Evolutionary conservation across 2,113 vertebrate genomes (phyloP), one percentile per base, ranked within the genome.

Genomic region (Leucopsar rothschildi): DNA sequence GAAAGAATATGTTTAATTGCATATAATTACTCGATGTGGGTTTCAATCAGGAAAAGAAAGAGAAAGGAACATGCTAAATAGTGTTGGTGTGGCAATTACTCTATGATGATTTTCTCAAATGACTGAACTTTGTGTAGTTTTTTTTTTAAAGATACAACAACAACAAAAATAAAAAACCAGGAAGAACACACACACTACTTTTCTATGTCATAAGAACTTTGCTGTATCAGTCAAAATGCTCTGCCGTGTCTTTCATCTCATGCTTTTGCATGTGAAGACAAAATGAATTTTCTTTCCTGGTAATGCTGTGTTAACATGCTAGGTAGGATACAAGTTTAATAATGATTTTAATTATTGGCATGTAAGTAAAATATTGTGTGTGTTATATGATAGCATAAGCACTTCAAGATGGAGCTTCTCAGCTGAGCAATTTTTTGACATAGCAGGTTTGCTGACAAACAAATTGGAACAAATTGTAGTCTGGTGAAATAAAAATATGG

Each of bases 1-100:
- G 27, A 87, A 94, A 93, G 47, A 88, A 82, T 87, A 59, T 0
- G 2, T 89, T 92, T 95, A 95, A 88, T 88, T 96, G 55, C 27
- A 25, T 40, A 33, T 85, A 94, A 95, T 91, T 82, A 73, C 66
- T 73, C 66, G 70, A 76, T 80, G 29, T 63, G 20, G 44, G 40
- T 77, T 93, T 88, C 87, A 91, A 11, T 86, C 27, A 18, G 73
- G 61, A 42, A 52, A 80, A 88, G 40, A 82, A 85, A 55, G 39
- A 18, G 40, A 61, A 76, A 83, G 28, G 40, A 93, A 29, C 25
- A 42, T 39, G 10, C 61, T 80, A 57, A 90, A 72, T 49, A 55
- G 45, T 10, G 15, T 40, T 95, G 55, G 47, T 79, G 28, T 73
- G 68, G 40, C 50, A 91, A 57, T 69, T 89, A 33, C 6, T 55